Conservation (phyloP, 1,140 invertebrate genomes). For the Hylaeus volcanicus region DNA sequence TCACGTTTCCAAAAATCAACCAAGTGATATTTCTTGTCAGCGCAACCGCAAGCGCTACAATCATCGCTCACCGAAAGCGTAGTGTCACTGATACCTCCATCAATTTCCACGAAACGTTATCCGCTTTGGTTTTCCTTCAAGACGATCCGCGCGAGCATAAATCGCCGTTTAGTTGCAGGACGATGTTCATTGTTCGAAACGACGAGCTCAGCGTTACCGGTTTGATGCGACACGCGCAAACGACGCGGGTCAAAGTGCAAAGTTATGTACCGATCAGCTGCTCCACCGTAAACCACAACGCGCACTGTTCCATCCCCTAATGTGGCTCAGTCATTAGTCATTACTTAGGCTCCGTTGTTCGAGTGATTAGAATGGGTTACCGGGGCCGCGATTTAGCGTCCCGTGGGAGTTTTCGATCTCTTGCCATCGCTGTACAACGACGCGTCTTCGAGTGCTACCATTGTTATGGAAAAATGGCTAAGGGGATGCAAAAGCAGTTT, state of each 20-base stretch:
- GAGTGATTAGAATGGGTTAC: conserved; percentile 58
- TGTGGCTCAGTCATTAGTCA: conserved; percentile 60
- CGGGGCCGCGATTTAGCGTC: conserved; percentile 52
- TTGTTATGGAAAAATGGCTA: conserved; percentile 27
- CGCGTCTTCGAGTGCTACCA: not conserved
- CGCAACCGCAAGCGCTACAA: no score
- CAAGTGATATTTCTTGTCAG: no score
- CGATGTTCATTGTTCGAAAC: conserved; percentile 40
- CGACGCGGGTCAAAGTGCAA: conserved; percentile 55
- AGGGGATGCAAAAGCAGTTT: not conserved
- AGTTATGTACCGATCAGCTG: conserved; percentile 63
- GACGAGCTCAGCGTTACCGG: not conserved
- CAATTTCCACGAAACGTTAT: not conserved
- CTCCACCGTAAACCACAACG: conserved; percentile 51
- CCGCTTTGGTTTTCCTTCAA: not conserved
- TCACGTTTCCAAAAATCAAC: no score
- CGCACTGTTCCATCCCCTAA: conserved; percentile 47
- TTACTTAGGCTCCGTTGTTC: conserved; percentile 47
- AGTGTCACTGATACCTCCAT: no score
- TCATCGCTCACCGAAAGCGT: no score
- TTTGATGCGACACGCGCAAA: conserved; percentile 35
- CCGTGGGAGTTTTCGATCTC: conserved; percentile 44
- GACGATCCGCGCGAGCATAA: conserved; percentile 4
- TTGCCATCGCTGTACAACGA: not conserved
- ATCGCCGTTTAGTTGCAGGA: conserved; percentile 55